A percentile compares a stretch with the other conserved stretches of the same genome.
phyloP scores from a whole-genome alignment of 2,888 invertebrate species.

The Andrena flavipes region DNA sequence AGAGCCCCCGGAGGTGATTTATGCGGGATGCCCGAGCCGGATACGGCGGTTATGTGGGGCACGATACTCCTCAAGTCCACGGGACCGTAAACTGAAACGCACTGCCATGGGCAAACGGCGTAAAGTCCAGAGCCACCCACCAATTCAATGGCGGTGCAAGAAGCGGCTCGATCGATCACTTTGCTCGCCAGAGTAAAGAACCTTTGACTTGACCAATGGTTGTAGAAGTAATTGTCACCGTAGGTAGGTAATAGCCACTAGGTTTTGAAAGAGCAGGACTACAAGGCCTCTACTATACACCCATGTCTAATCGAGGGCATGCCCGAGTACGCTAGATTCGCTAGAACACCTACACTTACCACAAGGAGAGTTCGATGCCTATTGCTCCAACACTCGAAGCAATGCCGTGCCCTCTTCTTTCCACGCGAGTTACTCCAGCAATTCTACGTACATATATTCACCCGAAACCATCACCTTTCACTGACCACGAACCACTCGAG shows the following conservation, averaged over 20 bases:
- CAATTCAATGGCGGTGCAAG: slow-evolving; percentile 17
- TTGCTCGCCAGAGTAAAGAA: neutral
- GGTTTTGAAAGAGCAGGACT: no score
- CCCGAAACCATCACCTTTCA: slow-evolving; percentile 17
- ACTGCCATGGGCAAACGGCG: slow-evolving; percentile 66
- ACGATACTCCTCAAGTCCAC: slow-evolving; percentile 70
- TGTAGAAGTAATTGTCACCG: no score
- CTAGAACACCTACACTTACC: slow-evolving; percentile 24
- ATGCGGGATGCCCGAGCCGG: slow-evolving; percentile 53
- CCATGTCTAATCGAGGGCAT: no score
- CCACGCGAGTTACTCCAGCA: neutral
- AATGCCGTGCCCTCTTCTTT: neutral
- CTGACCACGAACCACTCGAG: slow-evolving; percentile 4
- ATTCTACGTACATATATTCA: neutral
- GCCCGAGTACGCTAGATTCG: no score
- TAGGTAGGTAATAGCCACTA: no score
- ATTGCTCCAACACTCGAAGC: slow-evolving; percentile 16
- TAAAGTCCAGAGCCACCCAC: slow-evolving; percentile 50
- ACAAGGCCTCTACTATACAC: no score
- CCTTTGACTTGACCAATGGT: neutral
- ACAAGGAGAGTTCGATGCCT: slow-evolving; percentile 26
- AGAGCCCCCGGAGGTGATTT: slow-evolving; percentile 38
- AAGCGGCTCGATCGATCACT: slow-evolving; percentile 42
- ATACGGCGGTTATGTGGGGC: slow-evolving; percentile 68
- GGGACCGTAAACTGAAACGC: slow-evolving; percentile 71